Conservation (phyloP, 2,113 vertebrate species). For the Empidonax traillii region DNA sequence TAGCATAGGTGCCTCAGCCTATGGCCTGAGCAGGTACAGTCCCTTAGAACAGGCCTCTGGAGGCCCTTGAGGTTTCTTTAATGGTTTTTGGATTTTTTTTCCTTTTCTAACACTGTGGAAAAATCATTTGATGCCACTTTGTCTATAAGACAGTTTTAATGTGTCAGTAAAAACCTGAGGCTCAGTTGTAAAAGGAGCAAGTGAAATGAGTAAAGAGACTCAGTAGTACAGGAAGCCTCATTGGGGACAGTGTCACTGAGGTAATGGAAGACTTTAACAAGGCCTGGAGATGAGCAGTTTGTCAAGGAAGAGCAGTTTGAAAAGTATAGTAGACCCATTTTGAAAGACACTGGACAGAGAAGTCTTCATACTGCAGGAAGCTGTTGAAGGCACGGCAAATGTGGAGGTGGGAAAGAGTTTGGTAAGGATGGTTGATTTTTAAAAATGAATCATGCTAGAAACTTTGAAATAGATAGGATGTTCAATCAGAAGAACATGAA, state of each 20-base stretch:
- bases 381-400: background rate
- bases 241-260: background rate
- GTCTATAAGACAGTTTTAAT: background rate
- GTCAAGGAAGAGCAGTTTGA: background rate
- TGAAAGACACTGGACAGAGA: background rate
- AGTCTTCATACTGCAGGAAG: background rate
- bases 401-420: background rate
- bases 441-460: background rate
- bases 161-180: rapidly evolving
- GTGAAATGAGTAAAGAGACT: background rate
- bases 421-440: background rate
- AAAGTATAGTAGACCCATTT: background rate
- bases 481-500: background rate
- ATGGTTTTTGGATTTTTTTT: background rate
- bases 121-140: background rate
- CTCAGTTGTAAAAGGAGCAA: rapidly evolving
- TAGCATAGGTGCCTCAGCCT: background rate
- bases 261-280: background rate
- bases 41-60: background rate
- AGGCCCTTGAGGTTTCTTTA: background rate
- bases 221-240: background rate
- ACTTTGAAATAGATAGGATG: background rate
- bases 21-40: background rate
- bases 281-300: background rate
- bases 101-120: background rate